These are phyloP conservation scores for Sialis lutaria DNA, from an alignment of 2,888 invertebrate species.

Conservation along the genomic window DNA sequence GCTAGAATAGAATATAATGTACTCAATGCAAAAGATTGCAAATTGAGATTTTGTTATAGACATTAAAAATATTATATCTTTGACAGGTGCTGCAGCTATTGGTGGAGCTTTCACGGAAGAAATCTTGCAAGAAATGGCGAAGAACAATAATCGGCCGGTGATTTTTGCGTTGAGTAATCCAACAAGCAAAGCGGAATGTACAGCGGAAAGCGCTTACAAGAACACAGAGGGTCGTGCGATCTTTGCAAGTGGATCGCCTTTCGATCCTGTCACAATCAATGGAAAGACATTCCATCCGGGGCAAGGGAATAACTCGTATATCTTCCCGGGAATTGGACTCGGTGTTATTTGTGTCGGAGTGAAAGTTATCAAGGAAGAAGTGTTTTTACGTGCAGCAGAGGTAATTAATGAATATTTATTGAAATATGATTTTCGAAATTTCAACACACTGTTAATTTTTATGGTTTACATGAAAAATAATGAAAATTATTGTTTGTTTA, in stretches of 20 bases:
- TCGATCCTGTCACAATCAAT: constrained; percentile 64
- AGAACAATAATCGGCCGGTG: constrained; percentile 68
- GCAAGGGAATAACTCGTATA: constrained; percentile 96
- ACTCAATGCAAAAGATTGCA: no score
- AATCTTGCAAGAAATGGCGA: constrained; percentile 75
- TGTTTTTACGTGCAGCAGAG: constrained; percentile 83
- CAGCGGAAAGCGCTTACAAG: constrained; percentile 92
- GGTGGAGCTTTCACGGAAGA: constrained; percentile 84
- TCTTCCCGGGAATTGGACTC: constrained; percentile 91
- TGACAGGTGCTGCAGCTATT: constrained; percentile 71
- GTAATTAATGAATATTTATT: no score
- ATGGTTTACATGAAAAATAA: no score
- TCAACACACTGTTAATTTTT: no score
- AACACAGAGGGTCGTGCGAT: constrained; percentile 80
- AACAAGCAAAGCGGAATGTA: constrained; percentile 95
- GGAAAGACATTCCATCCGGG: constrained; percentile 76
- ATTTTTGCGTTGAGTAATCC: constrained; percentile 98
- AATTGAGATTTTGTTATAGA: no score
- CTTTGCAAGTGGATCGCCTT: constrained; percentile 96
- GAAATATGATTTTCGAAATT: no score
- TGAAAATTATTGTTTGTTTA: no score
- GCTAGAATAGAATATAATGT: no score
- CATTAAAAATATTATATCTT: not conserved
- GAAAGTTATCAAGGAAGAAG: constrained; percentile 75
- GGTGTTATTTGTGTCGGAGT: constrained; percentile 80